Evolutionary conservation across 1,140 invertebrate species (phyloP), one percentile per base, ranked within the genome.

Genomic region (Pogonomyrmex californicus): DNA sequence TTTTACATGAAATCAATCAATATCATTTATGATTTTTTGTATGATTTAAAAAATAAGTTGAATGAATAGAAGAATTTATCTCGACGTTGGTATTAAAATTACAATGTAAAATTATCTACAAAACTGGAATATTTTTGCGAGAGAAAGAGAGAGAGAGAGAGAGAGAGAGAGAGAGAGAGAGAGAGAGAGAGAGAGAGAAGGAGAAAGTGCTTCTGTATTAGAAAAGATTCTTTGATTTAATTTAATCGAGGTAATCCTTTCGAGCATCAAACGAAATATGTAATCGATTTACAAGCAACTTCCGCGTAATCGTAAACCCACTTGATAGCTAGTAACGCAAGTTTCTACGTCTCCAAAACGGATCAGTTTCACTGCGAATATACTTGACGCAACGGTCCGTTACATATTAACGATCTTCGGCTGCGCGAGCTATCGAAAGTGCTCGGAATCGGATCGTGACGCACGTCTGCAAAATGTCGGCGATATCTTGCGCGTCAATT

Each of bases 381-480:
- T 38, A 38, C 10, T 66, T 76, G n/a, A 14, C 30, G 30, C 44
- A 66, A 51, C 44, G 38, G 30, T 79, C 76, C 12, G 44, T 73
- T 70, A 49, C 17, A 66, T 51, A 85, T 87, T 66, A 83, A 75
- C 70, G 70, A 76, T 87, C 79, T 36, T 49, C 17, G n/a, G 10
- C 58, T n/a, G 58, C 17, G 58, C 70, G 10, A 71, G 44, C 54
- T 41, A 85, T 82, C 79, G 79, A 82, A 82, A 82, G 79, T 82
- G 54, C 51, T 62, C n/a, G 54, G 41, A 83, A 75, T 83, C 68
- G 66, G 41, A 82, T 73, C 79, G 54, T 82, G 79, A 82, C 79
- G 66, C 79, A 49, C 41, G 54, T 47, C 54, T 23, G 79, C 38
- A 23, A 73, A 71, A 82, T 58, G 5, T 56, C 63, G 36, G 49